These are phyloP conservation scores for Noturus placidus DNA, from an alignment of 2,113 vertebrate species.

Conservation along the genomic window DNA sequence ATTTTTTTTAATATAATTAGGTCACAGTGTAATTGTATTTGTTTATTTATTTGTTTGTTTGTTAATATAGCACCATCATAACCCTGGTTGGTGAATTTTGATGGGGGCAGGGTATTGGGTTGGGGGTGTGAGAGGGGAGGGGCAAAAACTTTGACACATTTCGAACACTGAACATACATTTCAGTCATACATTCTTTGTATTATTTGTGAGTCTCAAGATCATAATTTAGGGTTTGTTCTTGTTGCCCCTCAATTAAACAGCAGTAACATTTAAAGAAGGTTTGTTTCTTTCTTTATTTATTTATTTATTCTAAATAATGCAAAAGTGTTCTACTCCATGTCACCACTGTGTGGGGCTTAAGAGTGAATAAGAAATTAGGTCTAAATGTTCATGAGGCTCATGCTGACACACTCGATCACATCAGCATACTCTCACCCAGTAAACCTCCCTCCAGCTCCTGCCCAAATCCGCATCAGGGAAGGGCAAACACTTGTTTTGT, in stretches of 20 bases:
- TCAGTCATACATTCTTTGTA: background rate
- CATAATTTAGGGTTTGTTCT: background rate
- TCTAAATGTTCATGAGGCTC: slow-evolving; percentile 76
- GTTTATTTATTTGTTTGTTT: too few relatives aligned
- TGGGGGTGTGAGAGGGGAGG: too few relatives aligned
- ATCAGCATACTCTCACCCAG: slow-evolving; percentile 48
- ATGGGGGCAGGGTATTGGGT: too few relatives aligned
- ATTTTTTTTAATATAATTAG: too few relatives aligned
- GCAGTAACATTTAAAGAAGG: slow-evolving; percentile 69
- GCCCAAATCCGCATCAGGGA: background rate
- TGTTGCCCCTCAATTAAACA: slow-evolving; percentile 46
- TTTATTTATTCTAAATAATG: slow-evolving; percentile 64
- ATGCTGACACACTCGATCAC: slow-evolving; percentile 74
- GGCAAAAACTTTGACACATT: too few relatives aligned
- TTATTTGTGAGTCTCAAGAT: background rate
- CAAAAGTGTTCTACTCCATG: slow-evolving; percentile 55
- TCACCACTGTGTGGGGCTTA: slow-evolving; percentile 68
- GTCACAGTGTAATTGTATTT: too few relatives aligned
- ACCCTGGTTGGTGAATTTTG: too few relatives aligned
- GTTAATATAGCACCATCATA: too few relatives aligned
- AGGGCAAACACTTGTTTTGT: slow-evolving; percentile 36
- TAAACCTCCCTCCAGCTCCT: background rate
- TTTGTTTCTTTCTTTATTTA: slow-evolving; percentile 36
- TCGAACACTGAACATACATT: background rate
- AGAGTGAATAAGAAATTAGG: slow-evolving; percentile 75